Conservation (phyloP, 2,113 vertebrate genomes). For the Fregata magnificens region DNA sequence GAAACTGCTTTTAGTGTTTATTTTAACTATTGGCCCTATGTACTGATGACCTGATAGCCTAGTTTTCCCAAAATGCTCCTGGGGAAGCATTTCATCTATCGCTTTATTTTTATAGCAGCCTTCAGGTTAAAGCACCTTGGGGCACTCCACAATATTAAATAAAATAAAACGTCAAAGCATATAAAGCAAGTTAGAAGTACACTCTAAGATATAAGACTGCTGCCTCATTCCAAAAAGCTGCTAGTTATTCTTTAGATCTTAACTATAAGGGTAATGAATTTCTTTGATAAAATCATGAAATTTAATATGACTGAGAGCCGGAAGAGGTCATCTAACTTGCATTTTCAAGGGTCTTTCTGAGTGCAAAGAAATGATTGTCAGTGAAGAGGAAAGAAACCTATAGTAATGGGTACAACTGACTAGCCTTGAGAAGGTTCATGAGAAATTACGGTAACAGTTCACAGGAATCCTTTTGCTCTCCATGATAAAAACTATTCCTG, state of each 20-base stretch:
- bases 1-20: not conserved
- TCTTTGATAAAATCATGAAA: not conserved
- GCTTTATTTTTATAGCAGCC: slow-evolving; percentile 3
- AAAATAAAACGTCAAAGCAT: slow-evolving; percentile 24
- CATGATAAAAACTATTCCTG: not conserved
- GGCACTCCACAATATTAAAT: not conserved
- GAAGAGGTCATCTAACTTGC: not conserved
- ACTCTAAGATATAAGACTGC: not conserved
- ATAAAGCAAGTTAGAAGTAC: not conserved
- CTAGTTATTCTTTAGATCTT: not conserved
- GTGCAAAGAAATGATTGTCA: not conserved
- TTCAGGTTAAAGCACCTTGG: not conserved
- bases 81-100: not conserved
- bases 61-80: slow-evolving; percentile 1
- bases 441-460: not conserved
- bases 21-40: not conserved
- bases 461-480: not conserved
- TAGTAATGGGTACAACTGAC: not conserved
- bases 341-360: not conserved
- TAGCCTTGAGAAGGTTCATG: not conserved
- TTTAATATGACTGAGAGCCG: not conserved
- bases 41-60: not conserved
- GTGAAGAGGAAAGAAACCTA: not conserved
- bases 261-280: not conserved
- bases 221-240: not conserved